These are phyloP conservation scores for Elysia chlorotica DNA, from an alignment of 1,140 invertebrate genomes.

Conservation along the genomic window DNA sequence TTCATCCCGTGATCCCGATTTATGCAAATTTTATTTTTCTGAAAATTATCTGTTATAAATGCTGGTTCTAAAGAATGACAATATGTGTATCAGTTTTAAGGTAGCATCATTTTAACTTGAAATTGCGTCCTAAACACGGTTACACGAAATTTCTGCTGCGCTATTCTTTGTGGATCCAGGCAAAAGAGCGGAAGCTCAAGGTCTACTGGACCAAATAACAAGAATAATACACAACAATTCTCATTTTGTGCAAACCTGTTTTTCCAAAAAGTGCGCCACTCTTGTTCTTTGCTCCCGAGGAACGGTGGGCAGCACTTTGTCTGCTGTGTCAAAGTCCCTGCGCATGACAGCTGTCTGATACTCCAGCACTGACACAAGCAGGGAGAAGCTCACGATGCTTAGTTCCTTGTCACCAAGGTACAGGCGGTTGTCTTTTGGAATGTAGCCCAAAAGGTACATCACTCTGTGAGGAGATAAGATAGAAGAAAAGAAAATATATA, in stretches of 20 bases:
- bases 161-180: too few relatives aligned
- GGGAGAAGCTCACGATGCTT: slow-evolving; percentile 85
- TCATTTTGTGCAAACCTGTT: too few relatives aligned
- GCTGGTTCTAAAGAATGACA: too few relatives aligned
- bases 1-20: neutral
- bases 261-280: slow-evolving; percentile 98
- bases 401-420: slow-evolving; percentile 98
- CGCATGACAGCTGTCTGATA: slow-evolving; percentile 99
- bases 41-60: too few relatives aligned
- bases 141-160: too few relatives aligned
- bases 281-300: slow-evolving; percentile 94
- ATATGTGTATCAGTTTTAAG: too few relatives aligned
- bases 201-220: too few relatives aligned
- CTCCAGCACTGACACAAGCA: slow-evolving; percentile 91
- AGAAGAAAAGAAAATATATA: neutral
- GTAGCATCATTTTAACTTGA: too few relatives aligned
- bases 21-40: too few relatives aligned
- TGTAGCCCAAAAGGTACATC: slow-evolving; percentile 93
- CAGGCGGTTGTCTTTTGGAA: slow-evolving; percentile 93
- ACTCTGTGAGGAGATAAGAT: slow-evolving; percentile 61
- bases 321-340: slow-evolving; percentile 94
- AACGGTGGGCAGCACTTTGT: slow-evolving; percentile 91
- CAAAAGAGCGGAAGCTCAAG: too few relatives aligned
- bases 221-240: too few relatives aligned
- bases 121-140: too few relatives aligned